Base-by-base conservation (phyloP, 2,113 vertebrate species). In the Sprattus sprattus region DNA sequence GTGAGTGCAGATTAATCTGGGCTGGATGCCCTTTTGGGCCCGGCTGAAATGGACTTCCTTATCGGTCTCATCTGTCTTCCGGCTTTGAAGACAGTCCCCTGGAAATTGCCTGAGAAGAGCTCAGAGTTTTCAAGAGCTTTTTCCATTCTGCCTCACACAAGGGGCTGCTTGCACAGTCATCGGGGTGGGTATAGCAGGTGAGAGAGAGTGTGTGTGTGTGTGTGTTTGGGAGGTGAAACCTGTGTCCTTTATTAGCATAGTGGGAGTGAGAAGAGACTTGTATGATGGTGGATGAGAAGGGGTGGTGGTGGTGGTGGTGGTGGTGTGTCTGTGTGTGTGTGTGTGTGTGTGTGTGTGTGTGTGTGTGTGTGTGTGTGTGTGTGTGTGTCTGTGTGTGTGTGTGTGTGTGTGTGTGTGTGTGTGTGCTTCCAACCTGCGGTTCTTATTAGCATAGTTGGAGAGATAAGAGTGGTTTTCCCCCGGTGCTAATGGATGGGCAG, bases 11-110 rank as follows among this genome's bases (percentile, higher is more conserved):
- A 49, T 8, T 28, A 49, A 47, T 28, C 83, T 45, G 28, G 57
- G 64, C 67, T 39, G 25, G 45, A 22, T 75, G 64, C 45, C 64
- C 82, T 54, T 83, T 54, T 49, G 25, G 71, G 64, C 60, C 18
- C 7, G 47, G 71, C 22, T 28, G 60, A 84, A 49, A 84, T 84
- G 22, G 57, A 64, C 25, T 45, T 32, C 32, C 45, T 84, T 75
- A 84, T 49, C 45, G 28, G 60, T 49, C 64, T 13, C 11, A 83
- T 50, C 60, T 20, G 32, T 52, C 28, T 25, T 10, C 64, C 46
- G 44, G 75, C 46, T 83, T 75, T 52, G 25, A 82, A 75, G 64
- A 78, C 80, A 47, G 67, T 83, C 52, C 78, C n/a, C 39, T 39
- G 57, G 57, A 87, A 82, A 25, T 28, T 82, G 45, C 5, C 22